phyloP scores from a whole-genome alignment of 92 coral and sea anemone genomes.

The Palythoa heliodiscus region DNA sequence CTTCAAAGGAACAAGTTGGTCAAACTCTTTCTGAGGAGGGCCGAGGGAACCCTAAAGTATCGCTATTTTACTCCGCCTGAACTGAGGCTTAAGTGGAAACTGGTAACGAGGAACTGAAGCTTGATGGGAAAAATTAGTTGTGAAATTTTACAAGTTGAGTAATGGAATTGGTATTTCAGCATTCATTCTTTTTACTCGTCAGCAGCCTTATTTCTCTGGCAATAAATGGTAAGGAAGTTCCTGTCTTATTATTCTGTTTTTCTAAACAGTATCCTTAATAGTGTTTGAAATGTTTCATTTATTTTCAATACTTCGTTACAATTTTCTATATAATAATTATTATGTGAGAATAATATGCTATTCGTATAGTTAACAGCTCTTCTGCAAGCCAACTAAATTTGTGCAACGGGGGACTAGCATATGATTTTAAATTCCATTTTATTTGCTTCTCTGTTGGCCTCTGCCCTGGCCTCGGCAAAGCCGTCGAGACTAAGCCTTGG shows the following conservation, averaged over 20 bases:
- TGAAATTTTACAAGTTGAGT: background rate
- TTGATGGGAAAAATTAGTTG: background rate
- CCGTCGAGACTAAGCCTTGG: too few species aligned
- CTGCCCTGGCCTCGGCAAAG: too few species aligned
- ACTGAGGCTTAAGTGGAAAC: background rate
- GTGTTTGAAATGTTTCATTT: background rate
- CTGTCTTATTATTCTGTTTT: background rate
- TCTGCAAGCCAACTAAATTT: background rate
- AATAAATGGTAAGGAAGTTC: background rate
- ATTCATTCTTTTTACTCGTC: background rate
- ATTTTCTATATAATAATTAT: too few species aligned
- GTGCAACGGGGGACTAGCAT: too few species aligned
- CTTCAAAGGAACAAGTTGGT: background rate
- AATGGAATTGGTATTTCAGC: background rate
- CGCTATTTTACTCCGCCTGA: background rate
- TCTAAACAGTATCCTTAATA: too few species aligned
- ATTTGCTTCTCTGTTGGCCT: too few species aligned
- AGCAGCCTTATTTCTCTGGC: background rate
- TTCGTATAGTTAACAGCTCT: too few species aligned
- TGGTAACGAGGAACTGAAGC: background rate
- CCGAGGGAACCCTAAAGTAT: background rate
- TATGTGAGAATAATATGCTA: too few species aligned
- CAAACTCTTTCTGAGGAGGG: background rate
- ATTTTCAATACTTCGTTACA: background rate
- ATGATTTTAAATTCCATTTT: too few species aligned